phyloP scores from a whole-genome alignment of 2,888 invertebrate species.

The Ligdia adustata region DNA sequence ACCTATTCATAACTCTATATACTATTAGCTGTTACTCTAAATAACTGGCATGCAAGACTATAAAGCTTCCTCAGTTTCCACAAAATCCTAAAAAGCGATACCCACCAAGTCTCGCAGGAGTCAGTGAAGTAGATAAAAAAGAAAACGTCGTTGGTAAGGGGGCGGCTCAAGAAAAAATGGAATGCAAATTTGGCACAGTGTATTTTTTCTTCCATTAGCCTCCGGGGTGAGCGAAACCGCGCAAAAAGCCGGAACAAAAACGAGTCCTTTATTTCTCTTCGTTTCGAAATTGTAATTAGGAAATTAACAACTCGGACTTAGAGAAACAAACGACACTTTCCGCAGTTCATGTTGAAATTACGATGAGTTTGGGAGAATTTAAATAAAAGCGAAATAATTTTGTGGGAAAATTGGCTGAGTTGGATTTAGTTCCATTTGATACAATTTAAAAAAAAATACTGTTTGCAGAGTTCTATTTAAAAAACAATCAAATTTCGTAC shows the following conservation, averaged over 20 bases:
- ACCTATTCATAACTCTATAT: too few relatives aligned
- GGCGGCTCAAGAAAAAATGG: conserved; percentile 66
- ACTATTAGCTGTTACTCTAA: background rate
- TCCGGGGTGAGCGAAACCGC: conserved; percentile 56
- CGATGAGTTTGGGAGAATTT: conserved; percentile 54
- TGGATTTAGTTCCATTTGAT: conserved; percentile 19
- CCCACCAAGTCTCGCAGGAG: conserved; percentile 11
- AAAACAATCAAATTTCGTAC: too few relatives aligned
- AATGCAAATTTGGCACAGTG: conserved; percentile 82
- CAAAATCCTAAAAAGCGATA: conserved; percentile 21
- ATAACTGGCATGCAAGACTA: conserved; percentile 18
- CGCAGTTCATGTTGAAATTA: conserved; percentile 62
- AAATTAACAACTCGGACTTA: conserved; percentile 78
- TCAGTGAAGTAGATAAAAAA: conserved; percentile 10
- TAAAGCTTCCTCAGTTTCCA: conserved; percentile 11
- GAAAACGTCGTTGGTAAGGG: conserved; percentile 5
- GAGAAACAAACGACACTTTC: conserved; percentile 70
- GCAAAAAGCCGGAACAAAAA: conserved; percentile 70
- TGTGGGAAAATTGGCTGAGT: conserved; percentile 20
- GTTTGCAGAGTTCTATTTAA: too few relatives aligned
- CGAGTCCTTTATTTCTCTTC: conserved; percentile 63
- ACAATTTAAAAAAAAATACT: too few relatives aligned
- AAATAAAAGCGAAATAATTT: conserved; percentile 45
- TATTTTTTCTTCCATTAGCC: conserved; percentile 82
- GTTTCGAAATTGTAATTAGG: conserved; percentile 72